Conservation (phyloP, 2,113 vertebrate genomes). For the Puntigrus tetrazona region DNA sequence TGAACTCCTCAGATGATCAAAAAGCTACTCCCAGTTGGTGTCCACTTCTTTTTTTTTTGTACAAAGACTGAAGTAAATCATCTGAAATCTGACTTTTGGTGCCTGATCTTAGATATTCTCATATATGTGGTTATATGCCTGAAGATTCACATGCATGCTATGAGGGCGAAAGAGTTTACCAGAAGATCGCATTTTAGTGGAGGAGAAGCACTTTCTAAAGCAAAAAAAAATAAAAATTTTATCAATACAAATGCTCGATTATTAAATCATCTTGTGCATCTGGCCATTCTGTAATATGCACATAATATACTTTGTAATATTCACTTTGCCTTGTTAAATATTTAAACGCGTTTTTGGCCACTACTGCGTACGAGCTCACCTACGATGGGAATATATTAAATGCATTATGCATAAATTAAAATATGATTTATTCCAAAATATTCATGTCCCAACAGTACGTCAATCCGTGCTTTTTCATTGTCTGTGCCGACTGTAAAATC, state of each 20-base stretch:
- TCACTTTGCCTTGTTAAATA: neutral
- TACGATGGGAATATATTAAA: neutral
- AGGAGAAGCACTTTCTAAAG: neutral
- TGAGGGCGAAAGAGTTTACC: neutral
- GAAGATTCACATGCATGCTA: neutral
- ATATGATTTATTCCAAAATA: neutral
- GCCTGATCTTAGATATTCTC: neutral
- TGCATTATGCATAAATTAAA: neutral
- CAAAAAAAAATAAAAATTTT: neutral
- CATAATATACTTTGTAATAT: no score
- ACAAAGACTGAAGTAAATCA: neutral
- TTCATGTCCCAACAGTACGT: neutral
- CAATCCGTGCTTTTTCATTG: neutral
- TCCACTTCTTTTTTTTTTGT: neutral
- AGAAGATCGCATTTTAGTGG: neutral
- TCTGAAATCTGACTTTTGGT: slow-evolving; percentile 1
- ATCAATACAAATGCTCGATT: neutral
- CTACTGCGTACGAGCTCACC: neutral
- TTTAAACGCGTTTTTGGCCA: neutral
- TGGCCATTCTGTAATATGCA: neutral
- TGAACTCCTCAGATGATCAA: slow-evolving; percentile 7
- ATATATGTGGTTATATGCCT: neutral
- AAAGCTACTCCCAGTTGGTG: neutral
- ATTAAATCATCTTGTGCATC: neutral
- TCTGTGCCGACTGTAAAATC: neutral